Conservation (phyloP, 2,113 vertebrate species). For the Chloropsis cyanopogon region DNA sequence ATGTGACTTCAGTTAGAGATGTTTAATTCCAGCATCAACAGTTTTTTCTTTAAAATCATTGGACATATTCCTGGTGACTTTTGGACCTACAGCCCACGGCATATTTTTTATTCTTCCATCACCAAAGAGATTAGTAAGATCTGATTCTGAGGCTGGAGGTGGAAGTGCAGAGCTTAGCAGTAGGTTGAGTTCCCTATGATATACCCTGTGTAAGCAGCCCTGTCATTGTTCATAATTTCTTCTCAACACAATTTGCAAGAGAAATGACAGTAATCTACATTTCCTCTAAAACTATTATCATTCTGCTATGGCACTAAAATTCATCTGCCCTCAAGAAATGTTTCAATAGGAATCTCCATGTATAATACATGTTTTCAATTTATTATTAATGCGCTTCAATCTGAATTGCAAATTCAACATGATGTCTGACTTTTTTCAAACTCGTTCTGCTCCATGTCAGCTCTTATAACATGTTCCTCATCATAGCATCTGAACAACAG, state of each 20-base stretch:
- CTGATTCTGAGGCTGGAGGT: neutral
- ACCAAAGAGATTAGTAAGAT: neutral
- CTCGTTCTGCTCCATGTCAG: neutral
- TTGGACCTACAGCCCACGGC: neutral
- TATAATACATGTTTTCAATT: constrained; percentile 61
- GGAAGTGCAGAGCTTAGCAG: neutral
- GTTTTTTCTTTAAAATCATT: neutral
- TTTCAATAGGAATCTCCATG: constrained; percentile 29
- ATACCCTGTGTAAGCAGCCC: neutral
- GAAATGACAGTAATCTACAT: constrained; percentile 42
- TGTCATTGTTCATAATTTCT: constrained; percentile 19
- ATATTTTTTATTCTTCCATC: neutral
- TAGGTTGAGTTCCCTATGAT: neutral
- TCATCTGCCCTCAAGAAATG: constrained; percentile 30
- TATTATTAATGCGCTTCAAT: constrained; percentile 58
- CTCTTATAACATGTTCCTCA: neutral
- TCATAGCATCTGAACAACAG: neutral
- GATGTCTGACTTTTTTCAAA: constrained; percentile 40
- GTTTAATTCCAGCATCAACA: neutral
- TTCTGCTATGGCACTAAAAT: constrained; percentile 33
- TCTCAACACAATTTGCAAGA: constrained; percentile 27
- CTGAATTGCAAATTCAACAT: constrained; percentile 43
- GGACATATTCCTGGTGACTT: neutral
- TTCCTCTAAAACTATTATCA: constrained; percentile 32
- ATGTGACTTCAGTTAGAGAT: neutral